phyloP scores from a whole-genome alignment of 1,140 invertebrate species.

The Dryas iulia region DNA sequence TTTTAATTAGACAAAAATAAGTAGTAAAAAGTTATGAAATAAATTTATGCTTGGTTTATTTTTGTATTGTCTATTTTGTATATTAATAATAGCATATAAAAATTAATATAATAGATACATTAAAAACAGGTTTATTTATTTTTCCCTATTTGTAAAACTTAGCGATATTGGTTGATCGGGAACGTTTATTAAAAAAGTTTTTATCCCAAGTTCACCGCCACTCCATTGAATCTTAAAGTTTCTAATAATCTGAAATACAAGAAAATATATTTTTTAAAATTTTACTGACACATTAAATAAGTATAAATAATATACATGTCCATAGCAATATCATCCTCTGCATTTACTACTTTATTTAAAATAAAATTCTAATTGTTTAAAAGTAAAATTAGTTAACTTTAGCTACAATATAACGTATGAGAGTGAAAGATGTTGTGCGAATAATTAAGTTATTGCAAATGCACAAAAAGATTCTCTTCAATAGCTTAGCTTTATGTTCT shows the following conservation, averaged over 20 bases:
- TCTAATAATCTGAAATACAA: conserved; percentile 85
- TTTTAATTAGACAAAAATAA: background rate
- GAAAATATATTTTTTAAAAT: conserved; percentile 34
- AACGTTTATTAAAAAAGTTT: conserved; percentile 88
- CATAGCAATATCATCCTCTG: too few relatives aligned
- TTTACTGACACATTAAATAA: too few relatives aligned
- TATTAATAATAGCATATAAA: background rate
- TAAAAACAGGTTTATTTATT: background rate
- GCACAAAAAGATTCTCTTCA: too few relatives aligned
- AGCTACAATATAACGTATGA: too few relatives aligned
- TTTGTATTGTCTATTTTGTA: background rate
- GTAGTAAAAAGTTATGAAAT: background rate
- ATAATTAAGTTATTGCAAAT: too few relatives aligned
- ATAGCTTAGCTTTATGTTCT: too few relatives aligned
- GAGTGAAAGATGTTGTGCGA: too few relatives aligned
- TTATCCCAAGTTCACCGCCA: conserved; percentile 82
- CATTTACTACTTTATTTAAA: too few relatives aligned
- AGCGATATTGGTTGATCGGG: conserved; percentile 86
- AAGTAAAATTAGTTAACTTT: too few relatives aligned
- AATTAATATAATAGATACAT: background rate
- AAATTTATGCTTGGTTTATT: background rate
- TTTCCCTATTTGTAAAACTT: conserved; percentile 44
- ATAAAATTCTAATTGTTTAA: too few relatives aligned
- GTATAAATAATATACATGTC: too few relatives aligned
- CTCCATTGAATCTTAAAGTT: conserved; percentile 86